These are phyloP conservation scores for Cetoscarus ocellatus DNA, from an alignment of 2,797 vertebrate genomes.

Conservation along the genomic window DNA sequence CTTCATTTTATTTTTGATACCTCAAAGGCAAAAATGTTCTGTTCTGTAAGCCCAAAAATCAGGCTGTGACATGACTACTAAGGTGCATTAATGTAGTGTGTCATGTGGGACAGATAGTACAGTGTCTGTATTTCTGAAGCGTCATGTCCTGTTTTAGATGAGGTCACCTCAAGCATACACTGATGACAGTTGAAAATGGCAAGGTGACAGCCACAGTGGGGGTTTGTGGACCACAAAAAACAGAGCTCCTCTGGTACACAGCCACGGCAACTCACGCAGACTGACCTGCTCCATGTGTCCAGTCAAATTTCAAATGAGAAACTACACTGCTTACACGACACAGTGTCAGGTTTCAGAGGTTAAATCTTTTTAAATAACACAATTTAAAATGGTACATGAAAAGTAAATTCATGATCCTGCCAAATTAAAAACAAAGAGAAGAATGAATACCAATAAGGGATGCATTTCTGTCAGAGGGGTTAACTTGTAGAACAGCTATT, in stretches of 20 bases:
- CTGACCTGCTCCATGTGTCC: constrained; percentile 14
- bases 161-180: constrained; percentile 51
- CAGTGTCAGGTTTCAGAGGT: no score
- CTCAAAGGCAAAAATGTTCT: constrained; percentile 23
- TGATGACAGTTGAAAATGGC: constrained; percentile 67
- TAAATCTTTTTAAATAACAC: no score
- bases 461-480: no score
- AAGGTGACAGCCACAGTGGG: constrained; percentile 59
- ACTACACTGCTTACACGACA: no score
- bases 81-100: constrained; percentile 54
- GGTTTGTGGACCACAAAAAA: constrained; percentile 55
- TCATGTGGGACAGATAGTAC: constrained; percentile 61
- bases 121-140: constrained; percentile 56
- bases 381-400: no score
- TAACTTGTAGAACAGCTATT: no score
- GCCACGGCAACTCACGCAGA: constrained; percentile 22
- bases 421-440: no score
- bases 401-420: no score
- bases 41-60: constrained; percentile 35
- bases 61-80: constrained; percentile 47
- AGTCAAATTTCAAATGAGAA: neutral
- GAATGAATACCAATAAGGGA: no score
- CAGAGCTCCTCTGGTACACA: constrained; percentile 36
- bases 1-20: neutral
- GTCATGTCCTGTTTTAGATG: constrained; percentile 63